Percentiles rank a stretch among this genome's conserved stretches.
These are phyloP conservation scores for Hyla sarda DNA, from an alignment of 2,113 vertebrate species.

Conservation along the genomic window DNA sequence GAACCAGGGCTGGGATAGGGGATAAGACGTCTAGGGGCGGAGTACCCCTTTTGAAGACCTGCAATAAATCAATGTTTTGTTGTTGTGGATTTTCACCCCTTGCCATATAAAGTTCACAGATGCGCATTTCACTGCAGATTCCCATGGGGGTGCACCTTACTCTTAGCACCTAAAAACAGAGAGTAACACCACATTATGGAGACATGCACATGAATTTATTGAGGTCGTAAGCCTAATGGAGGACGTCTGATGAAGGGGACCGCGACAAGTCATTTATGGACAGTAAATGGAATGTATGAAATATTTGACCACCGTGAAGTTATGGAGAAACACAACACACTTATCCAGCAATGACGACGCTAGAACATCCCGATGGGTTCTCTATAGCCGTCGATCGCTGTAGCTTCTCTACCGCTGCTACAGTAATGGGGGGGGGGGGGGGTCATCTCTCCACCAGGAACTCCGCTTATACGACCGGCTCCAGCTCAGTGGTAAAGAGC, in stretches of 20 bases:
- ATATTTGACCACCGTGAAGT: not conserved
- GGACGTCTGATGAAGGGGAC: not conserved
- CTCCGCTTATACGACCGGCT: not conserved
- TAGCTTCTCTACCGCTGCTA: not conserved
- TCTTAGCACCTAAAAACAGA: not conserved
- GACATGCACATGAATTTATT: constrained; percentile 35
- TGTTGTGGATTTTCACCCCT: no score
- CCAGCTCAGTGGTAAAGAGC: constrained; percentile 23
- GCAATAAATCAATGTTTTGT: no score
- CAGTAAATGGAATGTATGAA: constrained; percentile 9
- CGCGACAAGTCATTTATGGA: not conserved
- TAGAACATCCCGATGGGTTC: not conserved
- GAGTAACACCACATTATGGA: not conserved
- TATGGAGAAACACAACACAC: not conserved
- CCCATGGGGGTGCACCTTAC: not conserved
- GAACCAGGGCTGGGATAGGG: no score
- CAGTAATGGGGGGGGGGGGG: not conserved
- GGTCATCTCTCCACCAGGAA: not conserved
- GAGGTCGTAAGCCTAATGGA: not conserved
- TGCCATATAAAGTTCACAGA: no score
- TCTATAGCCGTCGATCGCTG: no score
- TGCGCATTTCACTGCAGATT: no score
- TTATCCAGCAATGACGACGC: not conserved
- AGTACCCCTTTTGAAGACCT: no score
- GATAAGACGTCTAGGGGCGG: no score